Evolutionary conservation across 1,140 invertebrate genomes (phyloP).

Genomic region (Heterodera schachtii): DNA sequence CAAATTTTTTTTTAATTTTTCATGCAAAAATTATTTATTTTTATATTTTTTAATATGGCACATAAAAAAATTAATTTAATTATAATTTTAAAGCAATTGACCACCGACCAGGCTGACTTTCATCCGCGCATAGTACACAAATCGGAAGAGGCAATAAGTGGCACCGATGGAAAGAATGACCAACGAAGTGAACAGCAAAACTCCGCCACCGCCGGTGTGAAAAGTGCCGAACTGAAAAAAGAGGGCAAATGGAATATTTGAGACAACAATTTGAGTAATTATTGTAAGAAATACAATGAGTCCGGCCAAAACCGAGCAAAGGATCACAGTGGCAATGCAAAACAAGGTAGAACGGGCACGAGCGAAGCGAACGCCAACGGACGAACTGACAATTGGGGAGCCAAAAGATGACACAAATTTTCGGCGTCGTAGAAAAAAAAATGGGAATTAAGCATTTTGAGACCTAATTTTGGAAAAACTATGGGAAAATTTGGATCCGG

Average conservation of each 20-base stretch:
- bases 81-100: no score
- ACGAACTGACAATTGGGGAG: conserved; percentile 37
- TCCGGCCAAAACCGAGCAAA: conserved; percentile 17
- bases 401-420: no score
- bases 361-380: conserved; percentile 44
- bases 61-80: no score
- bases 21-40: no score
- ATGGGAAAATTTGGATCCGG: no score
- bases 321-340: conserved; percentile 36
- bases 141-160: conserved; percentile 27
- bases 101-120: conserved; percentile 47
- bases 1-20: no score
- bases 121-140: conserved; percentile 41
- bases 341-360: conserved; percentile 42
- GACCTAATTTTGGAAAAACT: no score
- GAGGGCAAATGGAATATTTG: no score
- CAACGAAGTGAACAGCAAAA: conserved; percentile 29
- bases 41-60: no score
- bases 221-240: conserved; percentile 42
- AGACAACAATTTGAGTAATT: neutral
- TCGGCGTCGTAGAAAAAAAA: no score
- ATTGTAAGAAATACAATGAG: conserved; percentile 26
- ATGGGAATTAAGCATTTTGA: no score
- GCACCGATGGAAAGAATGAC: conserved; percentile 8
- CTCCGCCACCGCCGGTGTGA: neutral